Conservation (phyloP, 2,797 vertebrate species). For the Danio choprae region DNA sequence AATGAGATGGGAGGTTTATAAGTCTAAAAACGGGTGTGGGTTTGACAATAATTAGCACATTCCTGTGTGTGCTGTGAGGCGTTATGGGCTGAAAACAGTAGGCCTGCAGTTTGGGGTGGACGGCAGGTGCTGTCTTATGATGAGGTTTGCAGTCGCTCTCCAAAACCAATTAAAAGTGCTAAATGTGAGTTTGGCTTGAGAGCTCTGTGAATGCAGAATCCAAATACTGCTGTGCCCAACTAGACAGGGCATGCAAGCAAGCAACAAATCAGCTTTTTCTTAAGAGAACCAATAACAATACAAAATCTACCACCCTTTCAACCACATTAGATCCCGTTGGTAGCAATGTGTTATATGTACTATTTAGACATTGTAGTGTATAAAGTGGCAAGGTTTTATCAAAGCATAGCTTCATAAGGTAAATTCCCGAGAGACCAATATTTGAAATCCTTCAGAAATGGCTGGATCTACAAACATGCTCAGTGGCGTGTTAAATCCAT, state of each 20-base stretch:
- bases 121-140: constrained; percentile 68
- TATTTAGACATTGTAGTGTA: neutral
- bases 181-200: constrained; percentile 75
- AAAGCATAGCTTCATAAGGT: neutral
- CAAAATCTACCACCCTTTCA: neutral
- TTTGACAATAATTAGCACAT: constrained; percentile 45
- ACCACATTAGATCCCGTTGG: neutral
- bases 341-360: neutral
- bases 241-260: constrained; percentile 74
- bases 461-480: constrained; percentile 67
- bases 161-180: constrained; percentile 80
- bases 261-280: constrained; percentile 64
- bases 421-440: constrained; percentile 43
- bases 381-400: neutral
- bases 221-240: constrained; percentile 80
- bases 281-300: neutral
- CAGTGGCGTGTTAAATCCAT: constrained; percentile 78
- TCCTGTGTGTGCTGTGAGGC: constrained; percentile 19
- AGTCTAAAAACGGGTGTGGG: constrained; percentile 1
- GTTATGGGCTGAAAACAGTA: constrained; percentile 5
- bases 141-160: constrained; percentile 70
- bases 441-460: constrained; percentile 61
- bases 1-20: neutral
- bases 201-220: constrained; percentile 68
- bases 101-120: constrained; percentile 56